phyloP scores from a whole-genome alignment of 2,888 invertebrate species.

The Neoaliturus tenellus region DNA sequence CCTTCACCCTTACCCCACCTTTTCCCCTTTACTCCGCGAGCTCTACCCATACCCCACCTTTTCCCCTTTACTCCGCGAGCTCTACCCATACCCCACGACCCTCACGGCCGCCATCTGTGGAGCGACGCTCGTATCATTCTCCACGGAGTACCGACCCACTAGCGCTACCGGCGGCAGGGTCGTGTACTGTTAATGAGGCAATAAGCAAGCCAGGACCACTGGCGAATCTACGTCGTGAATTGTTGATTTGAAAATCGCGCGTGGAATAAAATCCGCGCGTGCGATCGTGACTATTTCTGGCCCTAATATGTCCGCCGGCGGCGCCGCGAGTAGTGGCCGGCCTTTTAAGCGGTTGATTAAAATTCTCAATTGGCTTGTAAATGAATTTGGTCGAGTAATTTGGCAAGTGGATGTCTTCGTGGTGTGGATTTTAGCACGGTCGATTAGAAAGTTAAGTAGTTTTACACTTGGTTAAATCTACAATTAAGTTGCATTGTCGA shows the following conservation, averaged over 20 bases:
- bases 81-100: too few relatives aligned
- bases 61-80: too few relatives aligned
- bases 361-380: not conserved
- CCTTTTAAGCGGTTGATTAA: not conserved
- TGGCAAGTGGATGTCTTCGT: not conserved
- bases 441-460: too few relatives aligned
- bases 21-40: too few relatives aligned
- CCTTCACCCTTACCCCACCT: too few relatives aligned
- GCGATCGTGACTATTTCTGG: constrained; percentile 29
- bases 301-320: not conserved
- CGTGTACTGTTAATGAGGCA: not conserved
- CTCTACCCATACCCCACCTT: too few relatives aligned
- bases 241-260: constrained; percentile 35
- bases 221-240: constrained; percentile 6
- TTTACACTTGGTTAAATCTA: too few relatives aligned
- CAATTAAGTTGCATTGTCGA: too few relatives aligned
- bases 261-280: constrained; percentile 40
- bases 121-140: too few relatives aligned
- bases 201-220: not conserved
- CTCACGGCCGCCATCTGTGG: too few relatives aligned
- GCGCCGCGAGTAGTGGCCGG: not conserved
- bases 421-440: too few relatives aligned
- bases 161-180: constrained; percentile 2
- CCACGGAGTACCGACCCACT: too few relatives aligned
- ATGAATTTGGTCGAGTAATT: not conserved